Evolutionary conservation across 2,113 vertebrate species (phyloP).

Genomic region (Charadrius vociferus): DNA sequence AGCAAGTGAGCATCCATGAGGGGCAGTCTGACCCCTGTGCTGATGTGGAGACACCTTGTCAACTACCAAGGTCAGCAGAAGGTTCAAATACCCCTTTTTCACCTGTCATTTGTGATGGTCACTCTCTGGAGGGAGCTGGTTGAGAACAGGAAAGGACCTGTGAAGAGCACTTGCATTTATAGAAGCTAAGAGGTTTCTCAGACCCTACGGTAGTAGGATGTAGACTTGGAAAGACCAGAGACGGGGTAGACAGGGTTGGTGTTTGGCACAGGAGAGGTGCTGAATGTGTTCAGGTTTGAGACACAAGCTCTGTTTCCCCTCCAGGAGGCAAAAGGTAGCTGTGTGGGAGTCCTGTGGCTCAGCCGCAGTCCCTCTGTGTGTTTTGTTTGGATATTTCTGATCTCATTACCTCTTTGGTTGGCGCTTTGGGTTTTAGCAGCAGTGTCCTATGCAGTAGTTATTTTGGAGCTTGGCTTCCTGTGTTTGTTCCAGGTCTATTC

Average conservation of each 20-base stretch:
- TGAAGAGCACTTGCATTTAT: neutral
- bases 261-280: neutral
- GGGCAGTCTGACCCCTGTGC: neutral
- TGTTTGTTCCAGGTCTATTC: neutral
- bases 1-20: neutral
- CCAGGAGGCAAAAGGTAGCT: neutral
- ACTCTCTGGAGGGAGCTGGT: neutral
- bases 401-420: neutral
- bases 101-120: neutral
- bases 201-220: neutral
- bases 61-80: neutral
- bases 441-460: neutral
- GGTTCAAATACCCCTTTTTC: neutral
- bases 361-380: neutral
- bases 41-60: neutral
- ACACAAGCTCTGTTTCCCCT: neutral
- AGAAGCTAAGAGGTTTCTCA: neutral
- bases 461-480: neutral
- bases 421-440: neutral
- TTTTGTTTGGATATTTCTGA: constrained; percentile 36
- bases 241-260: neutral
- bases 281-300: neutral
- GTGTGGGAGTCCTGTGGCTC: constrained; percentile 24
- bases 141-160: neutral
- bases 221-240: neutral